Base-by-base conservation (phyloP, 2,888 invertebrate species). In the Andrena bucephala region DNA sequence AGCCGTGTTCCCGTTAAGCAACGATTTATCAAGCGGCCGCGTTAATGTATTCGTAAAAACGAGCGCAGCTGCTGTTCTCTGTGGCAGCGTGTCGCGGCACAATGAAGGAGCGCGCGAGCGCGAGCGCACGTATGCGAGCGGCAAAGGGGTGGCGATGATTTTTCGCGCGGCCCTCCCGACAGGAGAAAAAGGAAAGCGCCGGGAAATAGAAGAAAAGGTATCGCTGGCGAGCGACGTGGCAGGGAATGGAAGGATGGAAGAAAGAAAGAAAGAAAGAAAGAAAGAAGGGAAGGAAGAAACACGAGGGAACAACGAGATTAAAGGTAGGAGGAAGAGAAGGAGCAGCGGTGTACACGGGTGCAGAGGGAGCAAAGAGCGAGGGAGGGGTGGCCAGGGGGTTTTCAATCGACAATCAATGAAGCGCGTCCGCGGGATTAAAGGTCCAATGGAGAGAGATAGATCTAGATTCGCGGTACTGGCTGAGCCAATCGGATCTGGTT, bases 401-500 rank as follows among this genome's bases (percentile, higher is more conserved):
- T 92, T 92, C 92, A 92, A 93, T 93, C 93, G 92, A 82, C 91
- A 91, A 93, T 93, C 93, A 93, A 93, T 93, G 93, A 93, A 91
- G 91, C 91, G 91, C 91, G 87, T 83, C 81, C 81, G 82, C 86
- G 88, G 92, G 91, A 92, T 92, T 92, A 92, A 92, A 93, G 90
- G 89, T 90, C 92, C 91, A 92, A 92, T 88, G 90, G 89, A 91
- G 80, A 89, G 91, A 92, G 93, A 93, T 92, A 92, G 93, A 94
- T 93, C 93, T 93, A 93, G 93, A 94, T 94, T 94, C 92, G 92
- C 93, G 92, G 92, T 92, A 92, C 88, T 88, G 89, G 91, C 90
- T 87, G 90, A 90, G 91, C 93, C 94, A 93, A 94, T 94, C 93
- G 93, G 92, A 94, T 94, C 93, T 94, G 93, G 93, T 94, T 93